Evolutionary conservation across 1,140 invertebrate genomes (phyloP).

Genomic region (Centruroides vittatus): DNA sequence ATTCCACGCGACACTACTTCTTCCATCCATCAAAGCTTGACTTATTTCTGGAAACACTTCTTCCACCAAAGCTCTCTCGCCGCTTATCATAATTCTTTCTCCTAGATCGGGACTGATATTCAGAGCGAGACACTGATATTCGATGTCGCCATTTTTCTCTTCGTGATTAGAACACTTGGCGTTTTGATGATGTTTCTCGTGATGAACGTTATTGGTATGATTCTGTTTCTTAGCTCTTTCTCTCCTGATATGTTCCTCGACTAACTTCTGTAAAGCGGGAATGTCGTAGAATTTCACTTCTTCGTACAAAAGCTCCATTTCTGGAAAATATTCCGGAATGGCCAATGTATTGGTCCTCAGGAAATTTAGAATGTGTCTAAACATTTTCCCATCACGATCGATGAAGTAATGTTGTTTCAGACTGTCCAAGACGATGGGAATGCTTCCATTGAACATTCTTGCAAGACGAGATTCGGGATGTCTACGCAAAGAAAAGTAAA

Average conservation of each 20-base stretch:
- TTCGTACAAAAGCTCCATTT: slow-evolving; percentile 77
- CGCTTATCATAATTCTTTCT: slow-evolving; percentile 34
- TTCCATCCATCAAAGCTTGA: slow-evolving; percentile 63
- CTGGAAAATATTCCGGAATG: slow-evolving; percentile 71
- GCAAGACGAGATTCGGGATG: slow-evolving; percentile 83
- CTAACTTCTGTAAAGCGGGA: slow-evolving; percentile 40
- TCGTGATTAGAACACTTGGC: slow-evolving; percentile 7
- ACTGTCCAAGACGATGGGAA: slow-evolving; percentile 89
- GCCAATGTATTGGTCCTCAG: slow-evolving; percentile 75
- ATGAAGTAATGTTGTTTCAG: slow-evolving; percentile 98
- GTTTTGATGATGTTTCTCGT: slow-evolving; percentile 11
- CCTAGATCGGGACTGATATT: slow-evolving; percentile 79
- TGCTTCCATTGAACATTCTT: slow-evolving; percentile 88
- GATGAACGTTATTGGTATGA: not conserved
- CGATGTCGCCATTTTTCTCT: slow-evolving; percentile 17
- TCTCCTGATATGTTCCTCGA: slow-evolving; percentile 61
- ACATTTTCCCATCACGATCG: slow-evolving; percentile 88
- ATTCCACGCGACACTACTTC: slow-evolving; percentile 65
- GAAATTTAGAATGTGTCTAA: slow-evolving; percentile 89
- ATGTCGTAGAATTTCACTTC: slow-evolving; percentile 89
- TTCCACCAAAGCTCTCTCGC: slow-evolving; percentile 31
- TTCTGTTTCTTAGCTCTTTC: slow-evolving; percentile 20
- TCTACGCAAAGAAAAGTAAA: slow-evolving; percentile 34
- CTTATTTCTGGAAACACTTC: slow-evolving; percentile 71
- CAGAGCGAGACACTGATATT: slow-evolving; percentile 67